Evolutionary conservation across 2,113 vertebrate genomes (phyloP).

Genomic region (Eubucco bourcierii): DNA sequence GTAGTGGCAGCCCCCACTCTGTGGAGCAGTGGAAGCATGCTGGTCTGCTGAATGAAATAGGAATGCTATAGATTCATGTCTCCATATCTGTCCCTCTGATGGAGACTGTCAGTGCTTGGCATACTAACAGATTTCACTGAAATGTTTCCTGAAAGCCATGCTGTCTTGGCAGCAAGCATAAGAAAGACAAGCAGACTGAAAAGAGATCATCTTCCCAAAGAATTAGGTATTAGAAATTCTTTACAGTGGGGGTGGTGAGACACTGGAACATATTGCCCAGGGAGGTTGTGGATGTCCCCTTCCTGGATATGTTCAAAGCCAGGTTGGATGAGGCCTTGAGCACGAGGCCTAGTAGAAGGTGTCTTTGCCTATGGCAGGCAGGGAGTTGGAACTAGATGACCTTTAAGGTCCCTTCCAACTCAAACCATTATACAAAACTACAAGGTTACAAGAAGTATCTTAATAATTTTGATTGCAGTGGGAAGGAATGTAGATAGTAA

Average conservation of each 20-base stretch:
- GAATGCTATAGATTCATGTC: fast-evolving
- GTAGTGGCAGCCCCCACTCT: neutral
- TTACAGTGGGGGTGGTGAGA: no score
- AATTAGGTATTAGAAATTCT: no score
- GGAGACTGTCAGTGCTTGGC: neutral
- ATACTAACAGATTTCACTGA: neutral
- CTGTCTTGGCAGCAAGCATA: neutral
- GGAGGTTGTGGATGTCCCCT: no score
- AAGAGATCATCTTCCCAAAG: neutral
- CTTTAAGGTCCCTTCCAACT: no score
- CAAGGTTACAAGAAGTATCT: neutral
- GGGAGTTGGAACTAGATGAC: no score
- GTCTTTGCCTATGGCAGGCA: no score
- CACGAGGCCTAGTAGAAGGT: no score
- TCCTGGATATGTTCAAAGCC: no score
- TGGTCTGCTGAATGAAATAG: neutral
- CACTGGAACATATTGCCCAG: no score
- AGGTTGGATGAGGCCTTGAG: no score
- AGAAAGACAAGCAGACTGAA: neutral
- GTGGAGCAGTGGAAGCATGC: fast-evolving
- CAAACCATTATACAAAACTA: no score
- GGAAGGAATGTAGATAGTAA: neutral
- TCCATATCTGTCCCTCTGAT: neutral
- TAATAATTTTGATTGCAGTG: neutral
- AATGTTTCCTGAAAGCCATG: neutral